Evolutionary conservation across 2,797 vertebrate genomes (phyloP), one percentile per base, ranked within the genome.

Genomic region (Gastrophryne carolinensis): DNA sequence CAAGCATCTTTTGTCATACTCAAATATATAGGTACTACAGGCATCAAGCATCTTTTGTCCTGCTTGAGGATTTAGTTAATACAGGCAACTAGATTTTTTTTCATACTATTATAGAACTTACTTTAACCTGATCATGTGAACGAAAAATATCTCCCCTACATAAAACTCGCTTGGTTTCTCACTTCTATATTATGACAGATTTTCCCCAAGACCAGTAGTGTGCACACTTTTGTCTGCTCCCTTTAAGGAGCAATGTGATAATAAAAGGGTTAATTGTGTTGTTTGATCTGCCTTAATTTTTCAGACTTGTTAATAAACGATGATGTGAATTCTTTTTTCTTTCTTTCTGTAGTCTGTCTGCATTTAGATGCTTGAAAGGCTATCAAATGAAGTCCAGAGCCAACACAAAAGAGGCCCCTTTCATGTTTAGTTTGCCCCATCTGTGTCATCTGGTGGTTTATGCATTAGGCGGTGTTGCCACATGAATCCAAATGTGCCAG

Each of bases 371-470:
- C 92, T 90, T 95, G 92, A 96, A 94, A 93, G 92, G 91, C 88
- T 93, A 91, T 86, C 92, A 92, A 92, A 94, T 94, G 90, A 87
- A 92, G 90, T 90, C 89, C 90, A 83, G 86, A 86, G 88, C 88
- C 81, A 86, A 86, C 90, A 95, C 94, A 97, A 95, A 95, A 87
- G 93, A 91, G 90, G 87, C 83, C 84, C 89, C 89, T 92, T 89
- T 91, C 91, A 89, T 92, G 93, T 93, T 92, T 91, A 89, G 89
- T 92, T 95, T 88, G 90, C 89, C 93, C 96, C 94, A 95, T 97
- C 96, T 98, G 96, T 95, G 93, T 96, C 94, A 94, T 96, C 94
- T 94, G 94, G 95, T 96, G 95, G 93, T 93, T 93, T 92, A 91
- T 92, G 92, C 90, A 90, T 87, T 88, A 91, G 92, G 91, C 89